Conservation (phyloP, 2,113 vertebrate species). For the Alethe diademata region DNA sequence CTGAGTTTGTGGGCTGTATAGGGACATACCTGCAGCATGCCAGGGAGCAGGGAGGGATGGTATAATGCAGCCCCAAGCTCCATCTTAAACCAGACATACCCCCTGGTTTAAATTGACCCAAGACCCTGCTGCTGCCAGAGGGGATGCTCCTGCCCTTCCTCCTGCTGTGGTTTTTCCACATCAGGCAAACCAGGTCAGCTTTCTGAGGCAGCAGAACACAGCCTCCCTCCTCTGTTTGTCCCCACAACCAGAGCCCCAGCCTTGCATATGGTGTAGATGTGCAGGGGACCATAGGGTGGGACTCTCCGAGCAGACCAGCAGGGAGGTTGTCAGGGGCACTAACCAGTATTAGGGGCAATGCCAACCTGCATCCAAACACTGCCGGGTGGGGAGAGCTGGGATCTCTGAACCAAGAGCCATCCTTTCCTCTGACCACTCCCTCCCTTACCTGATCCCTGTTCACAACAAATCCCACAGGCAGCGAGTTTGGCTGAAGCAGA, state of each 20-base stretch:
- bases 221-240: background rate
- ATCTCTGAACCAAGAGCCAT: background rate
- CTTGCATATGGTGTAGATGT: background rate
- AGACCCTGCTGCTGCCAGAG: background rate
- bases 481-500: background rate
- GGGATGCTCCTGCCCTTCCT: background rate
- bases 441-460: background rate
- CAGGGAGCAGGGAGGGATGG: background rate
- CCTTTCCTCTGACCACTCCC: background rate
- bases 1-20: background rate
- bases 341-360: background rate
- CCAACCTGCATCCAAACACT: background rate
- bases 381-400: background rate
- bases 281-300: too few relatives aligned
- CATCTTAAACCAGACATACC: background rate
- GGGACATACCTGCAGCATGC: background rate
- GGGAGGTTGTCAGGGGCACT: background rate
- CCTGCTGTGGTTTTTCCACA: background rate
- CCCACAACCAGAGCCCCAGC: background rate
- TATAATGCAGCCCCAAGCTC: background rate
- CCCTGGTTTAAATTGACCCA: background rate
- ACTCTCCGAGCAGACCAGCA: fast-evolving
- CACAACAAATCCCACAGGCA: background rate
- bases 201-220: background rate
- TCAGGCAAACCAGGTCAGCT: background rate